Evolutionary conservation across 2,113 vertebrate species (phyloP).

Genomic region (Mustela lutreola): DNA sequence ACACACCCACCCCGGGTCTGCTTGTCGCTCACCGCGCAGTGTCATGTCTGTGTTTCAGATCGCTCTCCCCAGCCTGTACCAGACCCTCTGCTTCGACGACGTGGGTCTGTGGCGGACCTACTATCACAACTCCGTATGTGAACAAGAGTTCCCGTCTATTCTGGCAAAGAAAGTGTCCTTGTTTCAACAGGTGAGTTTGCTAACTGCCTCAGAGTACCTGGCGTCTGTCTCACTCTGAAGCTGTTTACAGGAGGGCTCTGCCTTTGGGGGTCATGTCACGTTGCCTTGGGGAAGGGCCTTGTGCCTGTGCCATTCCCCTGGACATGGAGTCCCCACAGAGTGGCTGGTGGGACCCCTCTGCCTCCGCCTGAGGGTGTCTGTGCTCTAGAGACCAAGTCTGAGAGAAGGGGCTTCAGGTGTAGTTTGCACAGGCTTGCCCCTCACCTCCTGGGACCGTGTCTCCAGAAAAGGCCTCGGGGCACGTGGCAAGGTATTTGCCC

Average conservation of each 20-base stretch:
- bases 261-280: background rate
- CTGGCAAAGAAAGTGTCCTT: conserved; percentile 93
- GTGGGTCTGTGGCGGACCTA: conserved; percentile 93
- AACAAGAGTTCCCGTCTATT: conserved; percentile 94
- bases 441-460: background rate
- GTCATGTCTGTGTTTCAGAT: conserved; percentile 86
- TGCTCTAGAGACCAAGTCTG: background rate
- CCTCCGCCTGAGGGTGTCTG: background rate
- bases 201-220: background rate
- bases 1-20: background rate
- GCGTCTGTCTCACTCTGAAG: background rate
- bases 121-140: conserved; percentile 94
- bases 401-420: background rate
- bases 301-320: background rate
- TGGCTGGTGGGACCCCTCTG: background rate
- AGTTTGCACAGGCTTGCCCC: background rate
- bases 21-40: background rate
- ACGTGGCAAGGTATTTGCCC: background rate
- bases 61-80: conserved; percentile 93
- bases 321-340: background rate
- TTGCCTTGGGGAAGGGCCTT: background rate
- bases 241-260: background rate
- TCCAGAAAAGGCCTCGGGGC: background rate
- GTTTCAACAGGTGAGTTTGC: conserved; percentile 95
- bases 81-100: conserved; percentile 94